Conservation (phyloP, 1,140 invertebrate species). For the Branchinecta lindahli region DNA sequence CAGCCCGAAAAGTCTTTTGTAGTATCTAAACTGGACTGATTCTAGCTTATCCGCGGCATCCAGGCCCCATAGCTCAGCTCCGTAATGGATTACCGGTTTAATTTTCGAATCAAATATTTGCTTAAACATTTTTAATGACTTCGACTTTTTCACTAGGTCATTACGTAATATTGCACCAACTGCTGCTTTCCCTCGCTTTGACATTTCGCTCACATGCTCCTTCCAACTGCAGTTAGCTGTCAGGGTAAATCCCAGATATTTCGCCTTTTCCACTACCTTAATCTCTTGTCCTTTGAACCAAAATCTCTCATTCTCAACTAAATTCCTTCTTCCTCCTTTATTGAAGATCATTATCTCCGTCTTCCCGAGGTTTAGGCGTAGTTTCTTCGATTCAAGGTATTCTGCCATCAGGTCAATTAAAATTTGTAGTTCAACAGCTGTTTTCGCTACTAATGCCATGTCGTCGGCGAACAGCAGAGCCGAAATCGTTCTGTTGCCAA, state of each 20-base stretch:
- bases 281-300: constrained; percentile 8
- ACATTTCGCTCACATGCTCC: constrained; percentile 6
- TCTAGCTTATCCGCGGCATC: constrained; percentile 1
- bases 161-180: constrained; percentile 7
- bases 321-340: constrained; percentile 1
- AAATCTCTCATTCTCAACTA: constrained; percentile 5
- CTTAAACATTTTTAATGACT: constrained; percentile 10
- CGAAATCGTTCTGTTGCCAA: constrained; percentile 8
- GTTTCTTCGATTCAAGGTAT: constrained; percentile 10
- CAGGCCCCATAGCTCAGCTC: constrained; percentile 4
- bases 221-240: constrained; percentile 1
- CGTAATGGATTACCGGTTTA: constrained; percentile 9
- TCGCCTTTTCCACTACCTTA: constrained; percentile 8
- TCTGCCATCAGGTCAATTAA: constrained; percentile 3
- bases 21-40: constrained; percentile 10
- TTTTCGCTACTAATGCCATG: constrained; percentile 1
- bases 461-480: constrained; percentile 7
- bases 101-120: constrained; percentile 11
- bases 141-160: constrained; percentile 10
- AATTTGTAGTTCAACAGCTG: background rate
- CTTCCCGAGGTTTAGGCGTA: constrained; percentile 1
- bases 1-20: constrained; percentile 9
- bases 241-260: constrained; percentile 10
- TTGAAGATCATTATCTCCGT: constrained; percentile 10
- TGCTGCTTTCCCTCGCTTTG: constrained; percentile 9